These are phyloP conservation scores for Maniola hyperantus DNA, from an alignment of 2,888 invertebrate genomes.

Conservation along the genomic window DNA sequence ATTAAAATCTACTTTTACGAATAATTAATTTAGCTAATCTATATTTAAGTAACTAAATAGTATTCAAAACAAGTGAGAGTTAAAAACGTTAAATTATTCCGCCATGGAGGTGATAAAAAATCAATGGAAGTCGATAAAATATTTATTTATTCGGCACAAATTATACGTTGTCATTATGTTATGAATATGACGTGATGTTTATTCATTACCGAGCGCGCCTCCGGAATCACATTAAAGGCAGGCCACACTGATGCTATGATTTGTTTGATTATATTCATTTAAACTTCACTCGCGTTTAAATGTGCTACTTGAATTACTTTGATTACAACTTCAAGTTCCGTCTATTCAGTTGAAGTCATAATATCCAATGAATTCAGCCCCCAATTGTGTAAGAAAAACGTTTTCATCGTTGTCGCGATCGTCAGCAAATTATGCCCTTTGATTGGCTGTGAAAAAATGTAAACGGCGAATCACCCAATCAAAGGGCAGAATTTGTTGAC, in stretches of 20 bases:
- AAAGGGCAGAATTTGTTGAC: too few relatives aligned
- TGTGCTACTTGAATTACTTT: not conserved
- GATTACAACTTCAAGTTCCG: not conserved
- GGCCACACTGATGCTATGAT: constrained; percentile 38
- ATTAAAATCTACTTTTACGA: not conserved
- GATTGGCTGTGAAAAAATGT: too few relatives aligned
- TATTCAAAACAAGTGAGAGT: constrained; percentile 13
- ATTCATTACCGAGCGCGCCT: constrained; percentile 40
- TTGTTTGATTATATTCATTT: constrained; percentile 32
- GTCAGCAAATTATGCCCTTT: too few relatives aligned
- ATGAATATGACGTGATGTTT: constrained; percentile 37
- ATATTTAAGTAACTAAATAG: not conserved
- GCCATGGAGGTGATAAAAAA: constrained; percentile 21
- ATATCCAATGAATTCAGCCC: too few relatives aligned
- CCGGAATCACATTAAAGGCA: constrained; percentile 37
- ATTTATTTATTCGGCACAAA: constrained; percentile 41
- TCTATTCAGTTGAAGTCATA: not conserved
- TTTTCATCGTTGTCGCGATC: too few relatives aligned
- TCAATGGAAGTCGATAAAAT: constrained; percentile 25
- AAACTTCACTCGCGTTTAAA: not conserved
- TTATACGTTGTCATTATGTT: constrained; percentile 41
- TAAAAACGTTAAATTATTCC: constrained; percentile 23
- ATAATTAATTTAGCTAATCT: not conserved
- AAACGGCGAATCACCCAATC: too few relatives aligned
- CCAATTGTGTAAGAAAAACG: too few relatives aligned